Percentiles rank a stretch among this genome's conserved stretches.
These are phyloP conservation scores for Chlorodrepanis virens DNA, from an alignment of 2,113 vertebrate genomes.

Conservation along the genomic window DNA sequence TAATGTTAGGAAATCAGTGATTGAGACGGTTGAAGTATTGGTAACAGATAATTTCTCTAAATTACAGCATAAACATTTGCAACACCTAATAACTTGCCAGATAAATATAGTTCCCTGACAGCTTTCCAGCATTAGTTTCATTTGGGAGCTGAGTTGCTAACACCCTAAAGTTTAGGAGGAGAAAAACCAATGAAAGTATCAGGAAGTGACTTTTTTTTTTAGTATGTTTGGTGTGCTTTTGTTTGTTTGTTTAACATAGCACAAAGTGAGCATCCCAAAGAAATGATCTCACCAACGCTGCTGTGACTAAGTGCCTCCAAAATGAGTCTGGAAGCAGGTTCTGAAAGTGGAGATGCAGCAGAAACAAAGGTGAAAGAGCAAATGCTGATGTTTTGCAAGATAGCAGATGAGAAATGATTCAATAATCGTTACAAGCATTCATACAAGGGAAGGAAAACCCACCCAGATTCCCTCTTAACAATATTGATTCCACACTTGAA, in stretches of 20 bases:
- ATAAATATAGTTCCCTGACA: background rate
- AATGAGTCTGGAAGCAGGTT: constrained; percentile 13
- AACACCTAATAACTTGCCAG: background rate
- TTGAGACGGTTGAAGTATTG: background rate
- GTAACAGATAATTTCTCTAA: constrained; percentile 10
- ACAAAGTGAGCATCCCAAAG: background rate
- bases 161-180: background rate
- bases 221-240: background rate
- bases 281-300: background rate
- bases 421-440: constrained; percentile 20
- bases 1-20: background rate
- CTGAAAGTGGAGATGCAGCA: constrained; percentile 14
- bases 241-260: background rate
- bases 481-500: constrained; percentile 14
- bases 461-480: background rate
- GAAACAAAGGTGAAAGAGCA: background rate
- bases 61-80: background rate
- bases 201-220: background rate
- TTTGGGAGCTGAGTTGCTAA: background rate
- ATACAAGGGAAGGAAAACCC: background rate
- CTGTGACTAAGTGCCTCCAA: background rate
- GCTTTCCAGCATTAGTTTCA: constrained; percentile 1
- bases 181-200: background rate
- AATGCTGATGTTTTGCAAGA: background rate
- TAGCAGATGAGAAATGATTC: constrained; percentile 31